A percentile compares a stretch with the other conserved stretches of the same genome.
Conservation (phyloP, 92 coral and sea anemone species). For the Heteractis magnifica region DNA sequence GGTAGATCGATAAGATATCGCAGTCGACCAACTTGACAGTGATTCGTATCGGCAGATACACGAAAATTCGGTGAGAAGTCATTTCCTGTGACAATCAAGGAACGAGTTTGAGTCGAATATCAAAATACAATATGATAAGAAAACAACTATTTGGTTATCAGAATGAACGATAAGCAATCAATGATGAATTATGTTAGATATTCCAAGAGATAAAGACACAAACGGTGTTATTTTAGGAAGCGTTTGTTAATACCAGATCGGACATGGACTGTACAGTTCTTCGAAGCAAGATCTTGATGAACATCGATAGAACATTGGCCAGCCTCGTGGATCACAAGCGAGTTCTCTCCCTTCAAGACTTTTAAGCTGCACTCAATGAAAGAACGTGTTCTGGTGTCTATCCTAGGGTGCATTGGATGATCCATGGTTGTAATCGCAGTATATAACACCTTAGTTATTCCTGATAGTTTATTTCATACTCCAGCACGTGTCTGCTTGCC, state of each 20-base stretch:
- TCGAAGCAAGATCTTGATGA: slow-evolving; percentile 36
- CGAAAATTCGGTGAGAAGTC: slow-evolving; percentile 67
- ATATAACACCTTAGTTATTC: not conserved
- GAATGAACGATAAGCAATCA: not conserved
- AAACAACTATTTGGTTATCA: not conserved
- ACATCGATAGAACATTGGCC: slow-evolving; percentile 75
- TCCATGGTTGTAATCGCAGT: slow-evolving; percentile 51
- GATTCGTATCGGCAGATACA: slow-evolving; percentile 75
- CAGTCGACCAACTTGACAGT: slow-evolving; percentile 82
- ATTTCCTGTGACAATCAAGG: slow-evolving; percentile 48
- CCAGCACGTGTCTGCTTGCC: slow-evolving; percentile 25
- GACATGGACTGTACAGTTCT: slow-evolving; percentile 63
- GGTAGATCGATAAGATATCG: slow-evolving; percentile 82
- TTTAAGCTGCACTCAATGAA: slow-evolving; percentile 73
- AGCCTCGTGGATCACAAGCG: slow-evolving; percentile 54
- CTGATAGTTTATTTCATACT: not conserved
- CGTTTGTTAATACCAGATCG: slow-evolving; percentile 42
- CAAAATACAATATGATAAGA: not conserved
- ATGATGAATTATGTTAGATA: not conserved
- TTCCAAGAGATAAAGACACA: not conserved
- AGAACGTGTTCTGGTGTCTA: slow-evolving; percentile 47
- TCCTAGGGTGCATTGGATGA: slow-evolving; percentile 65
- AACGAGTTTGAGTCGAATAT: not conserved
- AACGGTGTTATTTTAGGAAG: not conserved
- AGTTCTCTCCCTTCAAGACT: slow-evolving; percentile 67